phyloP scores from a whole-genome alignment of 2,113 vertebrate species.

The Gracilinanus agilis region DNA sequence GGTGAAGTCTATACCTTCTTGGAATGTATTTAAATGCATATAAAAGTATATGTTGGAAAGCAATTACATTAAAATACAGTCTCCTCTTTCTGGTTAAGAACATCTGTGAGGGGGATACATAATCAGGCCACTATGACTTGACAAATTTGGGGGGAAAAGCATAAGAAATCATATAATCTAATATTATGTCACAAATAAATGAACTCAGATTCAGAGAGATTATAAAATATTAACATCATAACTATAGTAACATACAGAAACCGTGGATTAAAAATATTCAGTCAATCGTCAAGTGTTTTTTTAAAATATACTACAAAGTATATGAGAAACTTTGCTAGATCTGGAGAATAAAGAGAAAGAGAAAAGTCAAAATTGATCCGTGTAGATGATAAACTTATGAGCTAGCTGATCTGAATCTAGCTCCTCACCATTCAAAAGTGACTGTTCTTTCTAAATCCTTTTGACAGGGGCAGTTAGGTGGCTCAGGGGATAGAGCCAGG shows the following conservation, averaged over 20 bases:
- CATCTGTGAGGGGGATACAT: background rate
- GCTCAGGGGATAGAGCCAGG: no score
- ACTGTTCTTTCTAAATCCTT: background rate
- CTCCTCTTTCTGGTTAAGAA: background rate
- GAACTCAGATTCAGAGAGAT: no score
- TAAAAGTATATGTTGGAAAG: background rate
- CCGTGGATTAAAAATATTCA: background rate
- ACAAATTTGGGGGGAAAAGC: background rate
- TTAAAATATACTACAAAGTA: background rate
- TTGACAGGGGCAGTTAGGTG: no score
- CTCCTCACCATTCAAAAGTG: background rate
- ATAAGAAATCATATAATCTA: background rate
- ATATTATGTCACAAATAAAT: background rate
- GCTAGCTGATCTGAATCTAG: background rate
- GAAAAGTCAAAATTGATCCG: background rate
- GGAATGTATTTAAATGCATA: background rate
- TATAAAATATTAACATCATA: background rate
- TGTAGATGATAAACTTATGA: background rate
- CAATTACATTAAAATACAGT: background rate
- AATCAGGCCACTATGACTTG: no score
- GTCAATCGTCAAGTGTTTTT: background rate
- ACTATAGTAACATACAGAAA: background rate
- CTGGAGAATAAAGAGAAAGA: background rate
- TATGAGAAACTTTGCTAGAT: background rate
- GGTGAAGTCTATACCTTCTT: background rate